Conservation (phyloP, 2,888 invertebrate species). For the Cephalotes varians region DNA sequence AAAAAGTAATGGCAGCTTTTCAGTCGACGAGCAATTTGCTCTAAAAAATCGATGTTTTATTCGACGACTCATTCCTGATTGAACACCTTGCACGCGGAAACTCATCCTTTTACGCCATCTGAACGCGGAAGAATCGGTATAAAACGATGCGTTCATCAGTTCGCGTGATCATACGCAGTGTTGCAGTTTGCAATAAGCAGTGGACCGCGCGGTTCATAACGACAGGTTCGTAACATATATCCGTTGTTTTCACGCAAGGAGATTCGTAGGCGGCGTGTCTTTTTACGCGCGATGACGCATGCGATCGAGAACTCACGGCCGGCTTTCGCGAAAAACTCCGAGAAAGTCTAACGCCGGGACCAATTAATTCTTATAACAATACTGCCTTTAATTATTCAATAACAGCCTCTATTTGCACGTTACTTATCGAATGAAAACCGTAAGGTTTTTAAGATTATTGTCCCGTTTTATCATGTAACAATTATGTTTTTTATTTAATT, state of each 20-base stretch:
- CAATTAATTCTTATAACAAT: not conserved
- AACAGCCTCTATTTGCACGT: not conserved
- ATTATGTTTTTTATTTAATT: not conserved
- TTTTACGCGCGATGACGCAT: constrained; percentile 36
- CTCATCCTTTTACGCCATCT: constrained; percentile 8
- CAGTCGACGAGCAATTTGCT: not conserved
- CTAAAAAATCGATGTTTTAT: constrained; percentile 3
- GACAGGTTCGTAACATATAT: constrained; percentile 48
- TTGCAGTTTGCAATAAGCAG: constrained; percentile 69
- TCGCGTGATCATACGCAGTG: constrained; percentile 72
- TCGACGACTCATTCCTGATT: not conserved
- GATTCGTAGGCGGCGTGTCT: constrained; percentile 3
- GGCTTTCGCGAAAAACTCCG: not conserved
- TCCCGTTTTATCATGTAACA: not conserved
- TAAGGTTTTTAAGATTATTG: not conserved
- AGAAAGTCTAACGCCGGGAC: not conserved
- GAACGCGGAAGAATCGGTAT: constrained; percentile 66
- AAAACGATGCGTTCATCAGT: constrained; percentile 75
- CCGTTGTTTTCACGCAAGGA: constrained; percentile 21
- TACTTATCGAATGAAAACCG: not conserved
- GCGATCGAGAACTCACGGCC: not conserved
- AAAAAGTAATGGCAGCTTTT: no score
- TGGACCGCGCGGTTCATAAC: constrained; percentile 52
- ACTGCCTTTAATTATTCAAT: not conserved
- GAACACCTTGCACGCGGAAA: not conserved